These are phyloP conservation scores for Rhabdomys pumilio DNA, from an alignment of 2,797 vertebrate species.

Conservation along the genomic window DNA sequence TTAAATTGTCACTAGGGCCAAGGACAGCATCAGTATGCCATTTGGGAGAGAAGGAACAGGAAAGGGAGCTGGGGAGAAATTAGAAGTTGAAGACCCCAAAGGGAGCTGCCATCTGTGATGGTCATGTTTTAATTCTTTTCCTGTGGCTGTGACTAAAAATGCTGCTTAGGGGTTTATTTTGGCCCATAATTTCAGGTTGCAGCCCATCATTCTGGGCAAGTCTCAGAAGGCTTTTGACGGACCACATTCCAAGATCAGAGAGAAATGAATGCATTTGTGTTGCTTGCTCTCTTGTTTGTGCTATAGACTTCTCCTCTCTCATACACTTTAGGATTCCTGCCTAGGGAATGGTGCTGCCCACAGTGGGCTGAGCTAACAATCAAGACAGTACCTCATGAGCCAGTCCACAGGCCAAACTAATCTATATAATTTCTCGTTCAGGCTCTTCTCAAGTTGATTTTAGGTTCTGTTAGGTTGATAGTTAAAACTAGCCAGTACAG, in stretches of 20 bases:
- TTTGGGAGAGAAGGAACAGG: background rate
- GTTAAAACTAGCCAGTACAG: background rate
- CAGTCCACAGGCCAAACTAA: background rate
- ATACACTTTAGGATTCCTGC: background rate
- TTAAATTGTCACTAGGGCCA: fast-evolving
- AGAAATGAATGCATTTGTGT: background rate
- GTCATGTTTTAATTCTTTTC: background rate
- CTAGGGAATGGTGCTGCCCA: background rate
- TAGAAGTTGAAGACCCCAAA: background rate
- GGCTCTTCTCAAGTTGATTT: background rate
- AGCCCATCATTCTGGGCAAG: background rate
- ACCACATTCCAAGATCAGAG: background rate
- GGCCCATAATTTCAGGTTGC: background rate
- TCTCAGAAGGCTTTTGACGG: background rate
- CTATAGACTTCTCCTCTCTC: background rate
- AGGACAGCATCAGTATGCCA: fast-evolving
- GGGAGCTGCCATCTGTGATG: fast-evolving
- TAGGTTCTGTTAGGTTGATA: background rate
- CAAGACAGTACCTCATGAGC: too few species aligned
- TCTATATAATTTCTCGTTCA: background rate
- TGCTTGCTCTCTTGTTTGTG: background rate
- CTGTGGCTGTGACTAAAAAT: background rate
- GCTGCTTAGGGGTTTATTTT: background rate
- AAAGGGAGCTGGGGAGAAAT: background rate
- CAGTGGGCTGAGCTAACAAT: background rate